Base-by-base conservation (phyloP, 2,888 invertebrate genomes). In the Luperina testacea region DNA sequence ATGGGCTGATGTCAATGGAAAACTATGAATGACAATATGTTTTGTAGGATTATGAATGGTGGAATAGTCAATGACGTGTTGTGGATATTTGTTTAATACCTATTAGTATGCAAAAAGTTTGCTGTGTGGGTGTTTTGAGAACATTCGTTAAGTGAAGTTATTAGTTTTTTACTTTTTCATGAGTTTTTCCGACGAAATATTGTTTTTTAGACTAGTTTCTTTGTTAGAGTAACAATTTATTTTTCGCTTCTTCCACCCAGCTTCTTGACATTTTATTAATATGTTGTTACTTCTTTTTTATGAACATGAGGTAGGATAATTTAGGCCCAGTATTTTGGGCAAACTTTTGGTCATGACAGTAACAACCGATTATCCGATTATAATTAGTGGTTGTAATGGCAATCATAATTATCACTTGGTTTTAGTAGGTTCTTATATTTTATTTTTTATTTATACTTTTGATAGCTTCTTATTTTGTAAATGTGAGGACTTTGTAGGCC, bases 41-140 rank as follows among this genome's bases (percentile, higher is more conserved):
- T 72, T 78, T 78, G 59, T 86, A 53, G 20, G 24, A 53, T 57
- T 81, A 38, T 82, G 80, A 84, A 85, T 81, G 81, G 45, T 13
- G 1, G 67, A 59, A 27, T 2, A 38, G 51, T 73, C 32, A 81
- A 78, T 84, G 73, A 38, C n/a, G 15, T 32, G 2, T 15, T 53
- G 11, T 45, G n/a, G 42, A 45, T 24, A 59, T 27, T 61, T 61
- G 13, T 15, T 42, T 32, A n/a, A 61, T n/a, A 15, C n/a, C n/a
- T 59, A 11, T 11, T 77, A 7, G 5, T 45, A 5, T 24, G 38
- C 38, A 45, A 48, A 78, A 59, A 27, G 8, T 48, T 42, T 13
- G n/a, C 24, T 13, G 27, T 27, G 20, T 69, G 1, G 7, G 42
- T n/a, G 42, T n/a, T 67, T 8, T n/a, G 42, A n/a, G 42, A 7